Evolutionary conservation across 2,113 vertebrate species (phyloP), one percentile per base, ranked within the genome.

Genomic region (Psittacara wagleri): DNA sequence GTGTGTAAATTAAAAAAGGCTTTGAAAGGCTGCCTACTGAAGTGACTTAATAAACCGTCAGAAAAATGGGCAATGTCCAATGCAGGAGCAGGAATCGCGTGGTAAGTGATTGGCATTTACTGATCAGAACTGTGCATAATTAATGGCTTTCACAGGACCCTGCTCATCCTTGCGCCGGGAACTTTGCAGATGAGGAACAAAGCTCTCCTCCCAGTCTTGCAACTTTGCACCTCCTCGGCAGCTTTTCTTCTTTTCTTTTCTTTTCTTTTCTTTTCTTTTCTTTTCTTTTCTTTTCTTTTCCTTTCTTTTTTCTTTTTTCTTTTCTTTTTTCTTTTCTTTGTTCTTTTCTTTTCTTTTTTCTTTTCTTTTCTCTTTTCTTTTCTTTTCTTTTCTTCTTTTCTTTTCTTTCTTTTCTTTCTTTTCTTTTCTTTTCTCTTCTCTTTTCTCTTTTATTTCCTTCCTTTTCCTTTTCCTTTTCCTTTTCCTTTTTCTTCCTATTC

Each of bases 1-100:
- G 54, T 22, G 29, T 4, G 27, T 4, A 19, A 39, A 43, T 74
- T 73, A 61, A 93, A 94, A 88, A 59, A 41, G 27, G 55, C 80
- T 97, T 97, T 94, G 75, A 95, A 93, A 91, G 83, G 80, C 92
- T 96, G 80, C 70, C 80, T 94, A 54, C 70, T 72, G 75, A 92
- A 83, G 88, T 95, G 90, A 93, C 86, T 95, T 94, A 93, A 94
- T 89, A 94, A 96, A 85, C 55, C 23, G 10, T 28, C 69, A 69
- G 52, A 62, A 81, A 93, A 79, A 66, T 7, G 29, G 68, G 20
- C 80, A 94, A 68, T 74, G 74, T 88, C 69, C 79, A 67, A 67
- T 73, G 39, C 86, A 90, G 57, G 35, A 94, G 63, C 43, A 90
- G 63, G 73, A 88, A 64, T 79, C 25, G n/a, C 29, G 8, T 68